A percentile compares a stretch with the other conserved stretches of the same genome.
These are phyloP conservation scores for Leptinotarsa defecta DNA, from an alignment of 1,140 invertebrate species.

Conservation along the genomic window DNA sequence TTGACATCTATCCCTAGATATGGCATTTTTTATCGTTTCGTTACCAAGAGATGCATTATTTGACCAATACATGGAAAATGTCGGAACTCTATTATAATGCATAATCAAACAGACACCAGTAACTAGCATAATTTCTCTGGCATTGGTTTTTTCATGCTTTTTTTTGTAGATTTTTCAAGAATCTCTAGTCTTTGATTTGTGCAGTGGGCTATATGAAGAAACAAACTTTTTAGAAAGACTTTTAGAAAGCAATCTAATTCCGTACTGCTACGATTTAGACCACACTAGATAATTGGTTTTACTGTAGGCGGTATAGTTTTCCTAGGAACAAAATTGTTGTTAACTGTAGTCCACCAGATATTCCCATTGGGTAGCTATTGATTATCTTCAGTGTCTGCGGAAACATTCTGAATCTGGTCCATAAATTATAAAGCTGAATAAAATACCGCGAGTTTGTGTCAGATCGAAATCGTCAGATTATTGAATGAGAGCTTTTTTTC, in stretches of 20 bases:
- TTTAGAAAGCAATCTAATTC: not conserved
- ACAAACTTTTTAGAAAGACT: not conserved
- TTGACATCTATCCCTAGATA: not conserved
- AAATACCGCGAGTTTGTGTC: too few species aligned
- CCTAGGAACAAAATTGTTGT: not conserved
- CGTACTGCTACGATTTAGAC: not conserved
- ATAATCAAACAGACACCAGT: conserved; percentile 6
- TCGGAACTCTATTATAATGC: conserved; percentile 15
- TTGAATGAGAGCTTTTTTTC: too few species aligned
- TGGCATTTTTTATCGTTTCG: conserved; percentile 7
- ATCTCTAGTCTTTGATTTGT: conserved; percentile 10
- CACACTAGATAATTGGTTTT: not conserved
- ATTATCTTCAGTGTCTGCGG: not conserved
- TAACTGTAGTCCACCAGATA: not conserved
- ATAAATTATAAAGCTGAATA: too few species aligned
- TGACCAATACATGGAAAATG: conserved; percentile 18
- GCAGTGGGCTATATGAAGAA: conserved; percentile 10
- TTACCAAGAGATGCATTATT: conserved; percentile 20
- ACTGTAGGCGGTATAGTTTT: not conserved
- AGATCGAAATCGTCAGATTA: too few species aligned
- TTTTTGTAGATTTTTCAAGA: not conserved
- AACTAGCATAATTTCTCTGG: conserved; percentile 14
- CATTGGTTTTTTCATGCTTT: not conserved
- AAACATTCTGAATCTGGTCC: too few species aligned
- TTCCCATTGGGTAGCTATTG: not conserved